These are phyloP conservation scores for Hycleus cichorii DNA, from an alignment of 1,140 invertebrate species.

Conservation along the genomic window DNA sequence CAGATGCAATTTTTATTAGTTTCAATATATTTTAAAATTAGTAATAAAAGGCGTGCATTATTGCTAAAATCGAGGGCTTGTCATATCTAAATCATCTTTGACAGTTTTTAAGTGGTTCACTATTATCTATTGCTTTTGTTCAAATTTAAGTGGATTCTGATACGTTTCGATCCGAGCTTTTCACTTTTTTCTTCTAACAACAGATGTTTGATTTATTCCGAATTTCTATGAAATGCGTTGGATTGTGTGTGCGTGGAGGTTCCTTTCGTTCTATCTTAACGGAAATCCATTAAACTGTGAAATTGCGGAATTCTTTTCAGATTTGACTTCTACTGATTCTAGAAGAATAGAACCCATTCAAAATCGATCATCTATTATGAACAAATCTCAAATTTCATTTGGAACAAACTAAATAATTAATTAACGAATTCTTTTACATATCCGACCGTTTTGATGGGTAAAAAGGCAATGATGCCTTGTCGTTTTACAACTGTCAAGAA, in stretches of 20 bases:
- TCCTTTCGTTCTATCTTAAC: background rate
- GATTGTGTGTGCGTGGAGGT: too few relatives aligned
- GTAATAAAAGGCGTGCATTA: slow-evolving; percentile 18
- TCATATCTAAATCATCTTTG: slow-evolving; percentile 24
- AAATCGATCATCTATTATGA: too few relatives aligned
- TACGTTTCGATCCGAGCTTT: slow-evolving; percentile 4
- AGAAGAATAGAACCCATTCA: background rate
- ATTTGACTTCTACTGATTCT: too few relatives aligned
- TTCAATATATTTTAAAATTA: slow-evolving; percentile 22
- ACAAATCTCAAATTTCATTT: too few relatives aligned
- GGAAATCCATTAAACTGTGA: slow-evolving; percentile 11
- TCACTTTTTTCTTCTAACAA: background rate
- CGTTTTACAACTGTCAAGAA: slow-evolving; percentile 22
- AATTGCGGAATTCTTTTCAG: slow-evolving; percentile 9
- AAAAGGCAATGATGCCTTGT: slow-evolving; percentile 1
- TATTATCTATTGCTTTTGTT: slow-evolving; percentile 18
- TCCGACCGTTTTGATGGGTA: background rate
- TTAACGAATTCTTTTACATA: background rate
- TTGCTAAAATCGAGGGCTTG: slow-evolving; percentile 15
- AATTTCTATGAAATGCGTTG: too few relatives aligned
- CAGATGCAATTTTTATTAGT: slow-evolving; percentile 24
- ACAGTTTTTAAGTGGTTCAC: slow-evolving; percentile 18
- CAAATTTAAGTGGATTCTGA: slow-evolving; percentile 29
- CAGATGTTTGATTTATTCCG: slow-evolving; percentile 21
- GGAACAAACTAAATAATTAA: too few relatives aligned